Evolutionary conservation across 2,797 vertebrate genomes (phyloP).

Genomic region (Danio albolineatus): DNA sequence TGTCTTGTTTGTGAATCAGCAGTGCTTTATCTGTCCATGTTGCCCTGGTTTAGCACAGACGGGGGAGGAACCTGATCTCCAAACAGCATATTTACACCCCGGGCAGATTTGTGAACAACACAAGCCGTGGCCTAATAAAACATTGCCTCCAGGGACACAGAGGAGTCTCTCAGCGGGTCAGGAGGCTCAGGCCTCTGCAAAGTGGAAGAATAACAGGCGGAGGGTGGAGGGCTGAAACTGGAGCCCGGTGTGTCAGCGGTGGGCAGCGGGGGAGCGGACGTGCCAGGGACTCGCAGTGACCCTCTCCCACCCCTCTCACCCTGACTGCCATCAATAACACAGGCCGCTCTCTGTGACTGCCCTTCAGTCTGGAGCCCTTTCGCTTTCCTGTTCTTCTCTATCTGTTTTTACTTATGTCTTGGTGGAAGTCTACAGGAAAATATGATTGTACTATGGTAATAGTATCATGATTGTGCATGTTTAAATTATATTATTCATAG

Average conservation of each 20-base stretch:
- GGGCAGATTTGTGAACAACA: conserved; percentile 52
- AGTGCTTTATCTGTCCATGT: neutral
- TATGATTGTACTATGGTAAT: neutral
- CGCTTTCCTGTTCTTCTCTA: conserved; percentile 25
- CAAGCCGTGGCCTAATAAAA: conserved; percentile 82
- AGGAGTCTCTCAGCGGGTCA: conserved; percentile 77
- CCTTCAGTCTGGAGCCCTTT: conserved; percentile 20
- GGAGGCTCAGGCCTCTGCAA: conserved; percentile 86
- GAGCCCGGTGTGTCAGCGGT: conserved; percentile 86
- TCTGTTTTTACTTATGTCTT: conserved; percentile 25
- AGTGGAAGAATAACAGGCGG: conserved; percentile 89
- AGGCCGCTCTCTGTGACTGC: conserved; percentile 35
- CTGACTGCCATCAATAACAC: conserved; percentile 76
- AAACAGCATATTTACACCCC: conserved; percentile 51
- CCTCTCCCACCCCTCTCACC: conserved; percentile 66
- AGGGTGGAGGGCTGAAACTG: conserved; percentile 82
- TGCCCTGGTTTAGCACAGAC: conserved; percentile 18
- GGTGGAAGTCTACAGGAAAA: neutral
- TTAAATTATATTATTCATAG: no score
- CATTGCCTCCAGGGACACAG: conserved; percentile 76
- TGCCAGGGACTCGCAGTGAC: conserved; percentile 72
- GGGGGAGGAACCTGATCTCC: conserved; percentile 41
- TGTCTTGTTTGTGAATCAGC: conserved; percentile 22
- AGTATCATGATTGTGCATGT: no score
- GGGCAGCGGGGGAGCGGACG: conserved; percentile 85